A percentile compares a stretch with the other conserved stretches of the same genome.
These are phyloP conservation scores for Astreopora myriophthalma DNA, from an alignment of 64 coral and sea anemone species.

Conservation along the genomic window DNA sequence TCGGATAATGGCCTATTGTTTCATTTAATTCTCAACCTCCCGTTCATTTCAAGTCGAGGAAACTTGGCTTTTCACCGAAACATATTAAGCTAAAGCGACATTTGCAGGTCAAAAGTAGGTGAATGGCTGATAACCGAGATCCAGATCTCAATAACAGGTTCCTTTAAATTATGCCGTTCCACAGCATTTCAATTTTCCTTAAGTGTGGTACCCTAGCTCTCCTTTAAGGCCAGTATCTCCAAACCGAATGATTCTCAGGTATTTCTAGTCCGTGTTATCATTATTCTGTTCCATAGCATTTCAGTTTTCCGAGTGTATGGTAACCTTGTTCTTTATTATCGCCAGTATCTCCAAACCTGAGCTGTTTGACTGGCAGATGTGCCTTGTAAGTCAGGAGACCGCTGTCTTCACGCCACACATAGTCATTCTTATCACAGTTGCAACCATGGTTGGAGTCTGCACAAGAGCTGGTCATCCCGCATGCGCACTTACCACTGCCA, in stretches of 20 bases:
- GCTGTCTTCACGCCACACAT: constrained; percentile 16
- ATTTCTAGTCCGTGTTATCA: no score
- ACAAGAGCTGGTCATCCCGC: constrained; percentile 39
- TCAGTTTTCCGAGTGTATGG: constrained; percentile 9
- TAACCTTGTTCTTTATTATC: background rate
- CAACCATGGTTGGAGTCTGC: background rate
- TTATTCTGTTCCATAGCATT: background rate
- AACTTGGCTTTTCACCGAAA: no score
- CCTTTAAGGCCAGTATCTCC: background rate
- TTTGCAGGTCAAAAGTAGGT: no score
- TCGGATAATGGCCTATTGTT: no score
- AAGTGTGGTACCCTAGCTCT: background rate
- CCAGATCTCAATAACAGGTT: background rate
- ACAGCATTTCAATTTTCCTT: background rate
- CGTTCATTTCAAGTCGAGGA: no score
- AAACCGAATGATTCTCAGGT: no score
- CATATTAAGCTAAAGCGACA: no score
- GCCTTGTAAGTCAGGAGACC: constrained; percentile 24
- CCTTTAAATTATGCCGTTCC: background rate
- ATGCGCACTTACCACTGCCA: constrained; percentile 43
- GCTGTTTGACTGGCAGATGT: background rate
- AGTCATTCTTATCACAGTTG: background rate
- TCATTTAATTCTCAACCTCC: no score
- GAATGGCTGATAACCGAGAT: no score
- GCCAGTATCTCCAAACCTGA: background rate